Evolutionary conservation across 2,113 vertebrate genomes (phyloP).

Genomic region (Ceyx melanurus): DNA sequence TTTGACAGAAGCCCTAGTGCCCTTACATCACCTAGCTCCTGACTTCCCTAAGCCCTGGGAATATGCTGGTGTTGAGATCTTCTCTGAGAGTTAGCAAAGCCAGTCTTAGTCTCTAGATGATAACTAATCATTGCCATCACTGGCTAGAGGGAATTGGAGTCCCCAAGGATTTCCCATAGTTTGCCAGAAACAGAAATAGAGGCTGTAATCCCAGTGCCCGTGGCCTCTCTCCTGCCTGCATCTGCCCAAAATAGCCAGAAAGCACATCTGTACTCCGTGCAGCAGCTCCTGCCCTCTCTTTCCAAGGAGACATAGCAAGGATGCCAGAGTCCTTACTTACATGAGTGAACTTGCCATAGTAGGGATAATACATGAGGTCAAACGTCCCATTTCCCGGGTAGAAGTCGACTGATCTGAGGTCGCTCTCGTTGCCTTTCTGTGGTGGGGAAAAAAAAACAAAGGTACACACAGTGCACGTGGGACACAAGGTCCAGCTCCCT

Average conservation of each 20-base stretch:
- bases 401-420: slow-evolving; percentile 83
- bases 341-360: slow-evolving; percentile 92
- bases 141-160: neutral
- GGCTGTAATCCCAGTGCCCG: neutral
- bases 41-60: neutral
- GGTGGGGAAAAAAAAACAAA: neutral
- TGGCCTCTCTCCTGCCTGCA: neutral
- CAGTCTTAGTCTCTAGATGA: neutral
- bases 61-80: neutral
- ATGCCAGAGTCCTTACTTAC: slow-evolving; percentile 77
- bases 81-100: neutral
- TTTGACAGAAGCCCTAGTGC: neutral
- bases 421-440: slow-evolving; percentile 87
- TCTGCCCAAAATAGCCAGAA: slow-evolving; percentile 5
- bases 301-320: neutral
- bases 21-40: neutral
- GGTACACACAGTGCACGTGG: neutral
- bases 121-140: neutral
- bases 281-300: neutral
- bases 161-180: neutral
- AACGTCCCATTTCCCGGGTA: slow-evolving; percentile 86
- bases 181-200: slow-evolving; percentile 20
- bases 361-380: slow-evolving; percentile 93
- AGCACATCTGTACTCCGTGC: neutral
- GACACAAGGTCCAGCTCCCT: neutral